A percentile compares a stretch with the other conserved stretches of the same genome.
Conservation (phyloP, 2,113 vertebrate genomes). For the Acinonyx jubatus region DNA sequence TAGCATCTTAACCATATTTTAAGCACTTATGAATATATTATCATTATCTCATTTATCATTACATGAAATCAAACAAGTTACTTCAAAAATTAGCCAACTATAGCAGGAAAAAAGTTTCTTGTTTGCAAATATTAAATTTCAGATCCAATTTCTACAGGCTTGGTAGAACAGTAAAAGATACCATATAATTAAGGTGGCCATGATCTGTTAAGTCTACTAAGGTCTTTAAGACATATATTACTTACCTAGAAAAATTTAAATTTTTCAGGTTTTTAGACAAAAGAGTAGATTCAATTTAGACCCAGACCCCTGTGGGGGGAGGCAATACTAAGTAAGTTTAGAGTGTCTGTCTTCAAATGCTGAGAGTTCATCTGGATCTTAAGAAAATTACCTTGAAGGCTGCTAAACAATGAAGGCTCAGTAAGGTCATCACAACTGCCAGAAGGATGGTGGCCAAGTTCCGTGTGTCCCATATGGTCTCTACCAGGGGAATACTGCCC, state of each 20-base stretch:
- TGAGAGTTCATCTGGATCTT: not conserved
- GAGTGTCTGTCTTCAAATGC: not conserved
- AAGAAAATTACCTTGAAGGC: constrained; percentile 90
- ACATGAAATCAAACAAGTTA: constrained; percentile 9
- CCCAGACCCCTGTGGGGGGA: not conserved
- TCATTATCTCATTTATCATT: constrained; percentile 3
- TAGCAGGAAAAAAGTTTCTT: not conserved
- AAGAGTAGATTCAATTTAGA: not conserved
- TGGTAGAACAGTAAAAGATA: not conserved
- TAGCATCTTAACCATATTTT: not conserved
- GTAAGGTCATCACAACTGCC: constrained; percentile 84
- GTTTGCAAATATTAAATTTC: not conserved
- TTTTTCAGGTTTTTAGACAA: not conserved
- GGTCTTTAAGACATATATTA: not conserved
- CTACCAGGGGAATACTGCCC: constrained; percentile 95
- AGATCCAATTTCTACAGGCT: not conserved
- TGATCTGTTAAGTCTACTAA: not conserved
- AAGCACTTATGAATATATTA: not conserved
- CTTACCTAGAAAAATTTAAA: not conserved
- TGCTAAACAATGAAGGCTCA: constrained; percentile 89
- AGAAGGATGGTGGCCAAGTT: constrained; percentile 91
- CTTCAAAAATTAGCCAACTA: not conserved
- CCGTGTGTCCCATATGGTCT: constrained; percentile 91
- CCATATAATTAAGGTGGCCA: not conserved
- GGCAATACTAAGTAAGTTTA: not conserved